These are phyloP conservation scores for Leptarthrus brevirostris DNA, from an alignment of 2,888 invertebrate species.

Conservation along the genomic window DNA sequence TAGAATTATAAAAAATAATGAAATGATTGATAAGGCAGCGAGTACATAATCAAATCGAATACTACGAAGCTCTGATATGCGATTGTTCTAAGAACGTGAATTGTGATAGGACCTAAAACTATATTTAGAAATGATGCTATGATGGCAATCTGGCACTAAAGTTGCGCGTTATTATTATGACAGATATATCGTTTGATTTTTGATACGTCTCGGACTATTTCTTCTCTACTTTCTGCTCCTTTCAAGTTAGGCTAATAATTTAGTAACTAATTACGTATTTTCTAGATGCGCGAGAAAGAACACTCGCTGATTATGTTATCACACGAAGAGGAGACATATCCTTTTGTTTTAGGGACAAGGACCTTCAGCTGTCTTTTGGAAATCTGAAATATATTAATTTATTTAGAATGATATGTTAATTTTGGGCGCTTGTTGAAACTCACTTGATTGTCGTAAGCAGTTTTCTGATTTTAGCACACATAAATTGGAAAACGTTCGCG, in stretches of 20 bases:
- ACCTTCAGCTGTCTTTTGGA: slow-evolving; percentile 65
- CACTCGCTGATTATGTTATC: slow-evolving; percentile 37
- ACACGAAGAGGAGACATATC: slow-evolving; percentile 9
- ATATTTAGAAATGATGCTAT: slow-evolving; percentile 47
- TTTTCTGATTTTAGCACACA: slow-evolving; percentile 66
- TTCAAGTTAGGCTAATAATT: slow-evolving; percentile 36
- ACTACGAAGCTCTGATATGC: slow-evolving; percentile 20
- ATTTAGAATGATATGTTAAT: not conserved
- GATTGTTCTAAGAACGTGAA: slow-evolving; percentile 33
- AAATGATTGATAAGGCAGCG: slow-evolving; percentile 15
- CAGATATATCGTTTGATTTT: not conserved
- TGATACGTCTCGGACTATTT: not conserved
- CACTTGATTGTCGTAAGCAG: slow-evolving; percentile 62
- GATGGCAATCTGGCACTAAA: slow-evolving; percentile 1
- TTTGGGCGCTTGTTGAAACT: slow-evolving; percentile 50
- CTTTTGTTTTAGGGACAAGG: slow-evolving; percentile 61
- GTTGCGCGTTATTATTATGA: not conserved
- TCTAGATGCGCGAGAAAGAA: slow-evolving; percentile 17
- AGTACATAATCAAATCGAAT: slow-evolving; percentile 32
- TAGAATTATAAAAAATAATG: slow-evolving; percentile 21
- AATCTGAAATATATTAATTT: slow-evolving; percentile 58
- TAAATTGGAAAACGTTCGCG: slow-evolving; percentile 64
- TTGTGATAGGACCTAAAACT: slow-evolving; percentile 38
- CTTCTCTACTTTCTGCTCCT: not conserved
- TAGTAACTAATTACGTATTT: slow-evolving; percentile 45